Evolutionary conservation across 2,113 vertebrate species (phyloP).

Genomic region (Camelus bactrianus): DNA sequence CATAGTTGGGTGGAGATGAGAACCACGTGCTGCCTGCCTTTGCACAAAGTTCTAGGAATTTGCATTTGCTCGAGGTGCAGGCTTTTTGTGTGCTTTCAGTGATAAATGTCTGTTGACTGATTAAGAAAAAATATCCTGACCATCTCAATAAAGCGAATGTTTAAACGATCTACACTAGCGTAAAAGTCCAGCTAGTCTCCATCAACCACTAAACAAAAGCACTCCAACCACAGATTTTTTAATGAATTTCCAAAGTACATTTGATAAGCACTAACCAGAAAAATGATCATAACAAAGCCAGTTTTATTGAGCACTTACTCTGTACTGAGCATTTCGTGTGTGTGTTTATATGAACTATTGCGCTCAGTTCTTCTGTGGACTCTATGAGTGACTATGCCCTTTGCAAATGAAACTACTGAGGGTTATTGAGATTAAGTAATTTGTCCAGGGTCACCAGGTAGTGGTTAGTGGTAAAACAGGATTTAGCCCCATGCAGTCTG

Average conservation of each 20-base stretch:
- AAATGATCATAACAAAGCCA: not conserved
- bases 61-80: not conserved
- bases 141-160: not conserved
- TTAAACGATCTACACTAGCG: not conserved
- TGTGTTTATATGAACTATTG: not conserved
- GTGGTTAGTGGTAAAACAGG: not conserved
- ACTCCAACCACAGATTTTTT: not conserved
- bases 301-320: not conserved
- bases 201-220: not conserved
- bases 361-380: not conserved
- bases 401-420: constrained; percentile 1
- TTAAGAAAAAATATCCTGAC: not conserved
- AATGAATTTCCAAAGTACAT: not conserved
- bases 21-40: not conserved
- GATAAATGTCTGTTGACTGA: constrained; percentile 11
- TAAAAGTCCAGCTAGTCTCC: not conserved
- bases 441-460: not conserved
- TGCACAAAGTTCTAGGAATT: not conserved
- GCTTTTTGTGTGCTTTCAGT: not conserved
- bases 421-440: not conserved
- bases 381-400: not conserved
- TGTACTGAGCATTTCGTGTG: not conserved
- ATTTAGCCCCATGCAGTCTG: not conserved
- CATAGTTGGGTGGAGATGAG: not conserved
- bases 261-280: not conserved